Evolutionary conservation across 92 coral and sea anemone species (phyloP).

Genomic region (Porites lobata): DNA sequence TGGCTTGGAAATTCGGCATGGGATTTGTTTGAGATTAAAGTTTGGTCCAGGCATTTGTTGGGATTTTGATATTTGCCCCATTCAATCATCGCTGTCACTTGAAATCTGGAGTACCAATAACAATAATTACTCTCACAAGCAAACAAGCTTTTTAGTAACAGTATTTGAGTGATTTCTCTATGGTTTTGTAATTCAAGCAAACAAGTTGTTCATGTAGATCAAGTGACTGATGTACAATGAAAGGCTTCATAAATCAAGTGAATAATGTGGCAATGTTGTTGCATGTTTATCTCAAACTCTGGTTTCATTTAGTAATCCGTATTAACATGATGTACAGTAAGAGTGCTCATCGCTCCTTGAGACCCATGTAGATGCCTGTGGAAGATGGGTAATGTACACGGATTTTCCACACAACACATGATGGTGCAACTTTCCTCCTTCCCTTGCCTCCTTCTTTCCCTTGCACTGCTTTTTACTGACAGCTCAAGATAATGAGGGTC

Average conservation of each 20-base stretch:
- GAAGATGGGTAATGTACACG: conserved; percentile 34
- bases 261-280: conserved; percentile 5
- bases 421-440: conserved; percentile 40
- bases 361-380: conserved; percentile 54
- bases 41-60: no score
- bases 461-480: conserved; percentile 38
- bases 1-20: no score
- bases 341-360: conserved; percentile 10
- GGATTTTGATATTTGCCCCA: no score
- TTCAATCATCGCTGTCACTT: no score
- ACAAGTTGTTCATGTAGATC: conserved; percentile 13
- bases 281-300: conserved; percentile 11
- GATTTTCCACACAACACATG: conserved; percentile 36
- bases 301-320: background rate
- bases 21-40: no score
- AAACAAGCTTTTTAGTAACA: background rate
- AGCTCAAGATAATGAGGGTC: conserved; percentile 57
- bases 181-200: conserved; percentile 8
- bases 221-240: background rate
- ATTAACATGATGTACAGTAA: background rate
- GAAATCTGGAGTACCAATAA: no score
- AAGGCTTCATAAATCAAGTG: conserved; percentile 10
- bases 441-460: conserved; percentile 25
- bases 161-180: background rate
- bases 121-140: background rate